Conservation (phyloP, 2,888 invertebrate species). For the Empis livida region DNA sequence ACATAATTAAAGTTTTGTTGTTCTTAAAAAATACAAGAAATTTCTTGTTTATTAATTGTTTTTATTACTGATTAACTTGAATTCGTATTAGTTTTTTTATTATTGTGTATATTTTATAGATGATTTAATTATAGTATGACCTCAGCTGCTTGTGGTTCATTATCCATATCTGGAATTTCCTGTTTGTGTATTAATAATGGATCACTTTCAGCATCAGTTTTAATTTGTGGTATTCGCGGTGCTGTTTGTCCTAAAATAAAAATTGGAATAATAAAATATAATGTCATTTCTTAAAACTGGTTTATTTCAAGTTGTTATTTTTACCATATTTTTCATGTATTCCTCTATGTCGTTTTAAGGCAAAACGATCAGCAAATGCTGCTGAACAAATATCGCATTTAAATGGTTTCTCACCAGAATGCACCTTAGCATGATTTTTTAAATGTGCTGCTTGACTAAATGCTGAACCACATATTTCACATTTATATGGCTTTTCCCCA, state of each 20-base stretch:
- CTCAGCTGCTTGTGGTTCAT: constrained; percentile 17
- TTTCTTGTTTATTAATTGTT: too few relatives aligned
- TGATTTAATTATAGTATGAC: constrained; percentile 7
- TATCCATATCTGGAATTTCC: constrained; percentile 33
- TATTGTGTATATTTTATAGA: too few relatives aligned
- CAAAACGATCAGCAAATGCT: constrained; percentile 77
- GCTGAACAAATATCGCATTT: constrained; percentile 75
- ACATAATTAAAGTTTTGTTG: too few relatives aligned
- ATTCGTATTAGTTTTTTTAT: too few relatives aligned
- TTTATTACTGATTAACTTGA: too few relatives aligned
- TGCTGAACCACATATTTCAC: constrained; percentile 78
- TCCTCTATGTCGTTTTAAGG: constrained; percentile 70
- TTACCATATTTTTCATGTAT: constrained; percentile 78
- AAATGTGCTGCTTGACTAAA: constrained; percentile 82
- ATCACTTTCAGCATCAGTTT: constrained; percentile 13
- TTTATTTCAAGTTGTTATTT: constrained; percentile 11
- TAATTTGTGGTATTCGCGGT: constrained; percentile 37
- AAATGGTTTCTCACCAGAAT: constrained; percentile 70
- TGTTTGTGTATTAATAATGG: constrained; percentile 31
- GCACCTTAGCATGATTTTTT: constrained; percentile 77
- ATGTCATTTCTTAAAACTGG: background rate
- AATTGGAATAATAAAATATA: background rate
- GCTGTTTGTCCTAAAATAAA: constrained; percentile 28
- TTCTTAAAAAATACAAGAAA: too few relatives aligned
- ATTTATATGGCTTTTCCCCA: constrained; percentile 49